Conservation (phyloP, 2,113 vertebrate genomes). For the Anolis carolinensis region DNA sequence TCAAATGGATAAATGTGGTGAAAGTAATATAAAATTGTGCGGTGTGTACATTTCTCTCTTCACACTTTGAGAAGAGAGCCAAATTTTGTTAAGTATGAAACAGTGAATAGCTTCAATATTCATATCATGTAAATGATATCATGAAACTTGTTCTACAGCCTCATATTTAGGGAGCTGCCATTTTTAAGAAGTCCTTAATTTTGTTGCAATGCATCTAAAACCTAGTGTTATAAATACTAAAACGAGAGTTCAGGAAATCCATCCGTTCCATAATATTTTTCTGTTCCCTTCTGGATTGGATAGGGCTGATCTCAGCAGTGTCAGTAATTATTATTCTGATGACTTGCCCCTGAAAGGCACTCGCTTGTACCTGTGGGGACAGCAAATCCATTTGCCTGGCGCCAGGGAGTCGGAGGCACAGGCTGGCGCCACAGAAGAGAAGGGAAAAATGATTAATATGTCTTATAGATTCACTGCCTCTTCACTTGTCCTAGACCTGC, state of each 20-base stretch:
- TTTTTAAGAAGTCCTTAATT: constrained; percentile 42
- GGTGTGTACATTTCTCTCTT: constrained; percentile 30
- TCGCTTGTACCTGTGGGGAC: constrained; percentile 76
- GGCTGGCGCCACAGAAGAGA: constrained; percentile 83
- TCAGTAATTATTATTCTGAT: constrained; percentile 81
- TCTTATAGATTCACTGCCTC: constrained; percentile 81
- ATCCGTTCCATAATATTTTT: constrained; percentile 56
- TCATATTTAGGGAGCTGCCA: background rate
- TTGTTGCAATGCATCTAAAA: constrained; percentile 44
- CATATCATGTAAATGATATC: background rate
- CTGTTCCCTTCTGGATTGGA: constrained; percentile 65
- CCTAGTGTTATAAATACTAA: constrained; percentile 38
- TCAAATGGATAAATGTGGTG: constrained; percentile 29
- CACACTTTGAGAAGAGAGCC: constrained; percentile 29
- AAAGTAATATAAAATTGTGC: constrained; percentile 31
- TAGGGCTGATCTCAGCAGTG: constrained; percentile 76
- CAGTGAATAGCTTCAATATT: constrained; percentile 35
- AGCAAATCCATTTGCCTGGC: constrained; percentile 80
- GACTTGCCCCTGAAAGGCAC: constrained; percentile 78
- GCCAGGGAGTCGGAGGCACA: constrained; percentile 75
- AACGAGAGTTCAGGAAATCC: constrained; percentile 56
- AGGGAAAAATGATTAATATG: constrained; percentile 83
- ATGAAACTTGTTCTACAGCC: background rate
- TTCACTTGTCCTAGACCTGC: constrained; percentile 79
- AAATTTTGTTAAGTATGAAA: constrained; percentile 42